A percentile compares a stretch with the other conserved stretches of the same genome.
These are phyloP conservation scores for Scelioninae gen. 1 DNA, from an alignment of 2,888 invertebrate genomes.

Conservation along the genomic window DNA sequence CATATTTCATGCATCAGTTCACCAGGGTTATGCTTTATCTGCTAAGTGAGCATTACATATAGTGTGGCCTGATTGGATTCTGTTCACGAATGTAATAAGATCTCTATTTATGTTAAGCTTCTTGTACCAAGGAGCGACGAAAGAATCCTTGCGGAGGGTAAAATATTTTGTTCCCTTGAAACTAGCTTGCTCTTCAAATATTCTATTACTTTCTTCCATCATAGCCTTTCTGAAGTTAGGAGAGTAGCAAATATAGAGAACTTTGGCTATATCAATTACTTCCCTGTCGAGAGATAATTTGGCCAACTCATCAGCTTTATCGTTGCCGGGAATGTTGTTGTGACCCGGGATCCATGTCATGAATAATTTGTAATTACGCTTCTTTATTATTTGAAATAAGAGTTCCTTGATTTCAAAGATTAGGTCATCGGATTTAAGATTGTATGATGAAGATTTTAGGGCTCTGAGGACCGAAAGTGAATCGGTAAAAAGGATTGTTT, in stretches of 20 bases:
- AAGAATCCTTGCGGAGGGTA: not conserved
- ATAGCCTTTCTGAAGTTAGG: not conserved
- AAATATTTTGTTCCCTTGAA: conserved; percentile 10
- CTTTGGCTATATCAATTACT: not conserved
- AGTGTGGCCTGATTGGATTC: conserved; percentile 7
- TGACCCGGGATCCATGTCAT: conserved; percentile 6
- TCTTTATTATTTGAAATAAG: not conserved
- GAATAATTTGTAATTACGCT: not conserved
- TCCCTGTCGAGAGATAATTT: not conserved
- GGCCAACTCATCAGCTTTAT: not conserved
- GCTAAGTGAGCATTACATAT: not conserved
- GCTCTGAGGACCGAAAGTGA: not conserved
- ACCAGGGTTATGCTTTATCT: not conserved
- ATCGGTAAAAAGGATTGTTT: not conserved
- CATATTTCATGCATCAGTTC: conserved; percentile 6
- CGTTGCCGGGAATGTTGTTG: not conserved
- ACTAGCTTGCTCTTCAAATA: not conserved
- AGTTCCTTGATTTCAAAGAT: not conserved
- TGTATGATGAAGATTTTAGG: not conserved
- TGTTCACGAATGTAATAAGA: conserved; percentile 7
- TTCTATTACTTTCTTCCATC: not conserved
- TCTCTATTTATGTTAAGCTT: not conserved
- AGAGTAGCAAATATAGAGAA: not conserved
- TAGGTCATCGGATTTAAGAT: not conserved
- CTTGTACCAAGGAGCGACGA: conserved; percentile 2